A percentile compares a stretch with the other conserved stretches of the same genome.
phyloP scores from a whole-genome alignment of 2,888 invertebrate genomes.

The Tetrapedia diversipes region DNA sequence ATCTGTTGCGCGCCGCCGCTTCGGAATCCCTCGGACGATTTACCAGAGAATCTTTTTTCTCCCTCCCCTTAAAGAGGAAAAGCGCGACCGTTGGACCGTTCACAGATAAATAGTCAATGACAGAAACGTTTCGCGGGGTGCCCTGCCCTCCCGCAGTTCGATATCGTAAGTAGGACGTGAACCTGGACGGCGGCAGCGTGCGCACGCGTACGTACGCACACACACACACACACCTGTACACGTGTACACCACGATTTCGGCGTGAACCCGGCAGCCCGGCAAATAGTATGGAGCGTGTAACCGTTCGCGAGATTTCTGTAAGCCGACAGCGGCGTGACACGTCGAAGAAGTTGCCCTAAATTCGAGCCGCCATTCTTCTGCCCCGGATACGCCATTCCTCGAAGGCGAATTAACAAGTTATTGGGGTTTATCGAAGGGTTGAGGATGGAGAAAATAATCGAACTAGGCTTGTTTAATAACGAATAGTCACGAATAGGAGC shows the following conservation, averaged over 20 bases:
- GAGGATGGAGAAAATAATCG: neutral
- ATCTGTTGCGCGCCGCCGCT: slow-evolving; percentile 36
- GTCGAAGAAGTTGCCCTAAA: slow-evolving; percentile 61
- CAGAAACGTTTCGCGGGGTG: slow-evolving; percentile 53
- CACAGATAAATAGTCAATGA: slow-evolving; percentile 61
- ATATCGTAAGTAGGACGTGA: slow-evolving; percentile 79
- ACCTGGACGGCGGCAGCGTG: slow-evolving; percentile 63
- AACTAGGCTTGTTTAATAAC: neutral
- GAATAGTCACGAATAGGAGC: too few species aligned
- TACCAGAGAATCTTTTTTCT: neutral
- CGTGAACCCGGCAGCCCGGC: slow-evolving; percentile 20
- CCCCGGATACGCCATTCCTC: neutral
- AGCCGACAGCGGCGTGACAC: slow-evolving; percentile 15
- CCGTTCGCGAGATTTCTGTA: slow-evolving; percentile 22
- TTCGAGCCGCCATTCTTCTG: slow-evolving; percentile 31
- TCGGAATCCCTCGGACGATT: neutral
- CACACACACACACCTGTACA: neutral
- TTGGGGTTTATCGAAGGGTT: neutral
- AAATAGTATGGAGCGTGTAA: slow-evolving; percentile 22
- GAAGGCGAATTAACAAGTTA: slow-evolving; percentile 1
- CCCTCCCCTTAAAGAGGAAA: neutral
- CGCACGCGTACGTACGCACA: slow-evolving; percentile 25
- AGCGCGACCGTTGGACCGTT: neutral
- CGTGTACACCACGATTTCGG: slow-evolving; percentile 30
- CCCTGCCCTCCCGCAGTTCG: slow-evolving; percentile 72